Evolutionary conservation across 1,140 invertebrate species (phyloP).

Genomic region (Zaprionus lachaisei): DNA sequence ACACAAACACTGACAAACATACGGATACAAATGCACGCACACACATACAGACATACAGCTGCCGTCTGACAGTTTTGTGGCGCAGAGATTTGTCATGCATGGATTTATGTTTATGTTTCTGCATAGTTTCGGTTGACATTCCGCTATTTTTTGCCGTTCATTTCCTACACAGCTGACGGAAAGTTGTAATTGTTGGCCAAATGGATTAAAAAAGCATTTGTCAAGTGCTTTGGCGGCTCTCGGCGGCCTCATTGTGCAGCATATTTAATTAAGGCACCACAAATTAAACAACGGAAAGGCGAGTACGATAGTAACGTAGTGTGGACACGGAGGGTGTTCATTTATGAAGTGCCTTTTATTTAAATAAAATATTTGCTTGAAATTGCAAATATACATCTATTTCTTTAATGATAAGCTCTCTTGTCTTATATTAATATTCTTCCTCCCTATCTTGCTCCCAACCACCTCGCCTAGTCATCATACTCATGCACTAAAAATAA

Average conservation of each 20-base stretch:
- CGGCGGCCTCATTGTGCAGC: constrained; percentile 28
- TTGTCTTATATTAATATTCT: no score
- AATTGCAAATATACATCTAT: no score
- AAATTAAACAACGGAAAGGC: neutral
- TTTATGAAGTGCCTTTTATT: no score
- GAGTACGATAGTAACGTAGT: neutral
- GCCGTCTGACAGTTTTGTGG: constrained; percentile 69
- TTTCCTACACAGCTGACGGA: constrained; percentile 60
- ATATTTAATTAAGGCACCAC: constrained; percentile 55
- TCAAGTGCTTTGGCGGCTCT: constrained; percentile 60
- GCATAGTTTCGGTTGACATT: constrained; percentile 56
- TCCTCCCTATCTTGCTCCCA: no score
- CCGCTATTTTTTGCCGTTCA: constrained; percentile 25
- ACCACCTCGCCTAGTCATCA: neutral
- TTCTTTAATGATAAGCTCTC: no score
- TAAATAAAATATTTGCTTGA: no score
- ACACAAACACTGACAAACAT: constrained; percentile 2
- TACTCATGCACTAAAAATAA: neutral
- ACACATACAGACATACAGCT: constrained; percentile 19
- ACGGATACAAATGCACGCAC: constrained; percentile 22
- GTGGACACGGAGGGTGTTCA: neutral
- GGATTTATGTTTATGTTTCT: constrained; percentile 76
- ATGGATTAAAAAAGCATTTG: constrained; percentile 82
- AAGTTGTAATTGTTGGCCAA: constrained; percentile 73
- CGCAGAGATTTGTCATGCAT: constrained; percentile 78